Conservation (phyloP, 2,113 vertebrate genomes). For the Gallinago paraguaiae region DNA sequence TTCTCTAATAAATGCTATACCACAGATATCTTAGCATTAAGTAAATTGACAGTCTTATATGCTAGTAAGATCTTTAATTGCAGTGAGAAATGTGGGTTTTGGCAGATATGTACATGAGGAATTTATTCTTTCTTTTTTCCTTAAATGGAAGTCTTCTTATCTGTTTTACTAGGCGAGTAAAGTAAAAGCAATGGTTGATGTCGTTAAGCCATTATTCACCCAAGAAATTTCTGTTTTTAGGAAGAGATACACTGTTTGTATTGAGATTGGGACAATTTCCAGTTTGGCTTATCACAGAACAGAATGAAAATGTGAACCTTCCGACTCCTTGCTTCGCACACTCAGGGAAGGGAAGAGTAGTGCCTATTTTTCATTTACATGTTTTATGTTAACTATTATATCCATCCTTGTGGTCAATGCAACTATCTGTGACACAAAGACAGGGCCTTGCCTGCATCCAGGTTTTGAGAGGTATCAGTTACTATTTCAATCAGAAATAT, state of each 20-base stretch:
- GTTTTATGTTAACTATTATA: constrained; percentile 5
- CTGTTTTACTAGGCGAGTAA: background rate
- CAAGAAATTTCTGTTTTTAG: background rate
- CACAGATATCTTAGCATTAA: background rate
- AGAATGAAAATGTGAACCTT: background rate
- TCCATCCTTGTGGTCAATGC: background rate
- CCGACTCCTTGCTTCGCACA: background rate
- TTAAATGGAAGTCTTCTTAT: background rate
- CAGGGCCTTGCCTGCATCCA: background rate
- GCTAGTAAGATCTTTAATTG: background rate
- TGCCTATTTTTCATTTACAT: background rate
- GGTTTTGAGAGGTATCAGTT: background rate
- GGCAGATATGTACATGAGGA: background rate
- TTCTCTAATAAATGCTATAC: background rate
- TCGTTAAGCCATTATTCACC: background rate
- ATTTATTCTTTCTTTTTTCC: background rate
- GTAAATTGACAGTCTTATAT: background rate
- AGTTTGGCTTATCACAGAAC: background rate
- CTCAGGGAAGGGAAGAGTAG: background rate
- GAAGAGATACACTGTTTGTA: background rate
- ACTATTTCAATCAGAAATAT: background rate
- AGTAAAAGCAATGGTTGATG: background rate
- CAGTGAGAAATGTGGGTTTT: background rate
- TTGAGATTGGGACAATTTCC: background rate
- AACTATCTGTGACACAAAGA: background rate